phyloP scores from a whole-genome alignment of 2,113 vertebrate species.

The Ciconia stormi region DNA sequence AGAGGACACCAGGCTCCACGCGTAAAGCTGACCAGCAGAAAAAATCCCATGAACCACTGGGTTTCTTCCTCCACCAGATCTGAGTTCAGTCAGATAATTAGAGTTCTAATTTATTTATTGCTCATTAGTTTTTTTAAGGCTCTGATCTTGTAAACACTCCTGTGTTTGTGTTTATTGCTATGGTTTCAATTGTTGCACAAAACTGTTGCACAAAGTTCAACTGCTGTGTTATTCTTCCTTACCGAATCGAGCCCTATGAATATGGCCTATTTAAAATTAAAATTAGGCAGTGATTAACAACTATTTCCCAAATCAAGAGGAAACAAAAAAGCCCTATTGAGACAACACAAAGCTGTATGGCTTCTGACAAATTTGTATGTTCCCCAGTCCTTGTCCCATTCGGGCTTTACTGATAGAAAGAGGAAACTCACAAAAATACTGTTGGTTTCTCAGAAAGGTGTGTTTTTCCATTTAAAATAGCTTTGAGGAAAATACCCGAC shows the following conservation, averaged over 20 bases:
- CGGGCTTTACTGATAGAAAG: not conserved
- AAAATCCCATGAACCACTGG: not conserved
- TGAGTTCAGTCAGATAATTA: not conserved
- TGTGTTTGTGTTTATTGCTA: conserved; percentile 22
- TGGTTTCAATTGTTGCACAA: not conserved
- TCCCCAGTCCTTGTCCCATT: not conserved
- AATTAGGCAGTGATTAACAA: conserved; percentile 32
- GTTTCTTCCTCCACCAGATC: not conserved
- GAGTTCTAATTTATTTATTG: conserved; percentile 13
- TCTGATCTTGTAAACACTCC: not conserved
- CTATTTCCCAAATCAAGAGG: conserved; percentile 8
- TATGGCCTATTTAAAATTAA: conserved; percentile 37
- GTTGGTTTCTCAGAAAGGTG: not conserved
- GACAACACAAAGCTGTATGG: not conserved
- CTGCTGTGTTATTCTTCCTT: conserved; percentile 5
- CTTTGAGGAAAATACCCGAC: not conserved
- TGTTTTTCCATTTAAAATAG: not conserved
- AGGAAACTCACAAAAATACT: not conserved
- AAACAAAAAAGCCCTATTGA: not conserved
- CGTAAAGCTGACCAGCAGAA: not conserved
- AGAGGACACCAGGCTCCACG: not conserved
- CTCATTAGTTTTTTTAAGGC: not conserved
- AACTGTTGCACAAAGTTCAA: not conserved
- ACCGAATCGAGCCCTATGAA: not conserved
- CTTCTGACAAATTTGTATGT: not conserved